Evolutionary conservation across 2,113 vertebrate genomes (phyloP).

Genomic region (Ursus arctos): DNA sequence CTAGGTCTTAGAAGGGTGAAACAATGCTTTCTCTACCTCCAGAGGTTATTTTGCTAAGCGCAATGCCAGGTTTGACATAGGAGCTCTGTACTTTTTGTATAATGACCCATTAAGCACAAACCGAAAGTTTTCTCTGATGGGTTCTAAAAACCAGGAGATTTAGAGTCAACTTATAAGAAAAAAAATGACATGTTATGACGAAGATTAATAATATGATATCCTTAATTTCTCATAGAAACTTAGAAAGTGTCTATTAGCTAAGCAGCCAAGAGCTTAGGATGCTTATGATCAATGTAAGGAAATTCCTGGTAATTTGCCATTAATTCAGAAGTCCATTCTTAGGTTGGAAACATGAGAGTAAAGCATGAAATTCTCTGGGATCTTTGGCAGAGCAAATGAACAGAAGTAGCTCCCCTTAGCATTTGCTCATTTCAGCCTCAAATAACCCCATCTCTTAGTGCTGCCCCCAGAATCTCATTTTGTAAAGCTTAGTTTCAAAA

Average conservation of each 20-base stretch:
- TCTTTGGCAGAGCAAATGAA: neutral
- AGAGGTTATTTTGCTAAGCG: neutral
- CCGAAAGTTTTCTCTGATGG: conserved; percentile 31
- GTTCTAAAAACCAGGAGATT: conserved; percentile 30
- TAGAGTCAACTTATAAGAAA: conserved; percentile 41
- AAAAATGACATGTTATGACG: neutral
- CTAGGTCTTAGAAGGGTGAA: conserved; percentile 41
- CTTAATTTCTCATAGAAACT: conserved; percentile 50
- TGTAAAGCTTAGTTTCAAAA: neutral
- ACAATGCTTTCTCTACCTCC: neutral
- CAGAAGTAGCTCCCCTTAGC: neutral
- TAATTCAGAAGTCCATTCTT: neutral
- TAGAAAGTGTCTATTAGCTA: neutral
- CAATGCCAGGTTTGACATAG: neutral
- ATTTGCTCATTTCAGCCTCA: conserved; percentile 46
- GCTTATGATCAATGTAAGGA: neutral
- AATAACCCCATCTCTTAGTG: neutral
- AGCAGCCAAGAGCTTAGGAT: conserved; percentile 21
- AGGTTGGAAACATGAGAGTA: neutral
- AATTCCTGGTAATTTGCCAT: neutral
- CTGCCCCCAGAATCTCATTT: conserved; percentile 17
- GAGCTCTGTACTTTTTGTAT: conserved; percentile 29
- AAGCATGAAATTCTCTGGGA: neutral
- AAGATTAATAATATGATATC: neutral
- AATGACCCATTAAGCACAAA: conserved; percentile 33